A percentile compares a stretch with the other conserved stretches of the same genome.
phyloP scores from a whole-genome alignment of 2,113 vertebrate species.

The Uria aalge region DNA sequence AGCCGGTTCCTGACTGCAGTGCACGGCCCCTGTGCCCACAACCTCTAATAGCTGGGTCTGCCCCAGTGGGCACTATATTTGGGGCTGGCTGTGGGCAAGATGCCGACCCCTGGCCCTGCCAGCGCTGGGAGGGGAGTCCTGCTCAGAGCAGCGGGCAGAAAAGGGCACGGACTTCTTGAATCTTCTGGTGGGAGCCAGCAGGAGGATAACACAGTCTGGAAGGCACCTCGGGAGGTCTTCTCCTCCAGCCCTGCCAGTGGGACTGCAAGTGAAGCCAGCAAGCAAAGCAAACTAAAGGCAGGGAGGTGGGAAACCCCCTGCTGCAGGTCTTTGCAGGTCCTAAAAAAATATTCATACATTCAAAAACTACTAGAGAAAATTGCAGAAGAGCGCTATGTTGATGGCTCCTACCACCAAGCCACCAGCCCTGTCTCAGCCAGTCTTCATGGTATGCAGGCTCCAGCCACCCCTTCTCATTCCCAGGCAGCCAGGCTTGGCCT shows the following conservation, averaged over 20 bases:
- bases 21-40: neutral
- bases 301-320: neutral
- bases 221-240: fast-evolving
- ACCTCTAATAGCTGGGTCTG: neutral
- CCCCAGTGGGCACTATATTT: neutral
- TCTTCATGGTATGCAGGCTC: neutral
- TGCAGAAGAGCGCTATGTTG: neutral
- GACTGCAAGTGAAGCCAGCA: neutral
- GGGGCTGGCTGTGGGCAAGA: fast-evolving
- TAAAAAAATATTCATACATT: neutral
- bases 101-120: neutral
- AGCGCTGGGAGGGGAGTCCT: neutral
- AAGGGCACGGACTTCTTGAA: neutral
- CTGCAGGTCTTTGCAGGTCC: neutral
- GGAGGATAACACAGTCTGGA: neutral
- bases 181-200: neutral
- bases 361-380: neutral
- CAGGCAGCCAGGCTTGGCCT: neutral
- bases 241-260: neutral
- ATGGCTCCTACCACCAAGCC: neutral
- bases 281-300: neutral
- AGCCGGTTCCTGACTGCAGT: fast-evolving
- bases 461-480: neutral
- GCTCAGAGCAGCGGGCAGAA: fast-evolving
- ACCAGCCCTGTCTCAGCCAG: neutral